Evolutionary conservation across 2,113 vertebrate species (phyloP).

Genomic region (Pontoporia blainvillei): DNA sequence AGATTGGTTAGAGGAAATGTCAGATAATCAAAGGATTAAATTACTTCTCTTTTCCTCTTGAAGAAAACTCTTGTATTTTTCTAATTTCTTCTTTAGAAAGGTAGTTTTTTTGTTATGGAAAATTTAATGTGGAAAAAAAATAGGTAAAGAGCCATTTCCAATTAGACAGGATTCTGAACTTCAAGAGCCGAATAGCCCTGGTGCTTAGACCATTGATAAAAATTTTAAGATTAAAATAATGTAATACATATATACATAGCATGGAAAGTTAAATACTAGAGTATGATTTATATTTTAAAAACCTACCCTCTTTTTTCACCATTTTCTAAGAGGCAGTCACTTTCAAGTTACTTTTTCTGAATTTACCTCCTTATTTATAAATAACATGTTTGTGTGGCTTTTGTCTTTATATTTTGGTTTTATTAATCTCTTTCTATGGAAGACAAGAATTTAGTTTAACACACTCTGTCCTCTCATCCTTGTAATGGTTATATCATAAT

Average conservation of each 20-base stretch:
- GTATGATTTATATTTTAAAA: neutral
- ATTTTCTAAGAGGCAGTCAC: neutral
- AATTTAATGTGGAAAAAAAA: neutral
- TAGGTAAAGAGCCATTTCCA: neutral
- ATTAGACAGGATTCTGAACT: neutral
- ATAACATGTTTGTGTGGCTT: neutral
- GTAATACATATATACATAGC: neutral
- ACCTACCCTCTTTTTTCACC: neutral
- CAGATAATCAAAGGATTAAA: neutral
- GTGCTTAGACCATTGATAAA: neutral
- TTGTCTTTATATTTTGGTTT: neutral
- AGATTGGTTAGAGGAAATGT: neutral
- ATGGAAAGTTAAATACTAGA: neutral
- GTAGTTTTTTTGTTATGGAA: neutral
- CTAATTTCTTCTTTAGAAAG: slow-evolving; percentile 18
- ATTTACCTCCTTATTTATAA: neutral
- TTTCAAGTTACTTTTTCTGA: neutral
- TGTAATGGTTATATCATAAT: neutral
- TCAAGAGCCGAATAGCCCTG: neutral
- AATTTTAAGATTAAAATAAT: neutral
- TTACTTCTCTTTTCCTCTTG: neutral
- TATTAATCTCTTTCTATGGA: neutral
- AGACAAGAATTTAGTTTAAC: neutral
- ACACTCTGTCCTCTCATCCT: neutral
- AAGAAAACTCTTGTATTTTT: neutral